Conservation (phyloP, 2,888 invertebrate genomes). For the Caenorhabditis macrosperma region DNA sequence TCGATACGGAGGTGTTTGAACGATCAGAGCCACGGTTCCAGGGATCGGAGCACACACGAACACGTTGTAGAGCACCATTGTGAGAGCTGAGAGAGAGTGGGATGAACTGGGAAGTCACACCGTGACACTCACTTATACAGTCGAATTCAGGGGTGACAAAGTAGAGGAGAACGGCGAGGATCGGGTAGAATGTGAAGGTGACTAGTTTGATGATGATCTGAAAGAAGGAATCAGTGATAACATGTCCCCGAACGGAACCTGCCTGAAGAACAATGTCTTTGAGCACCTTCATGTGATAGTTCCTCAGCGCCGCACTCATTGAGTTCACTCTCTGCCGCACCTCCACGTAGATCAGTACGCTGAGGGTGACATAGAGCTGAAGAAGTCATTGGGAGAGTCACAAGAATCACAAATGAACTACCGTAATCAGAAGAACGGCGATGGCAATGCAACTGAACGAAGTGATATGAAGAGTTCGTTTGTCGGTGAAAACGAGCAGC, state of each 20-base stretch:
- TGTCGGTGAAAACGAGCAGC: conserved; percentile 31
- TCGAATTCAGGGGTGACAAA: conserved; percentile 25
- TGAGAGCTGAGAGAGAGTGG: conserved; percentile 8
- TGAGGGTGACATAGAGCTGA: conserved; percentile 20
- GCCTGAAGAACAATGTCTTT: conserved; percentile 32
- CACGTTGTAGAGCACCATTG: conserved; percentile 22
- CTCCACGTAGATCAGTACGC: conserved; percentile 19
- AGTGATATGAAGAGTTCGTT: conserved; percentile 12
- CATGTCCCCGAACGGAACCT: background rate
- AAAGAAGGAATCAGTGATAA: background rate
- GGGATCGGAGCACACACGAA: conserved; percentile 43
- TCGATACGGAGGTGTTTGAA: conserved; percentile 24
- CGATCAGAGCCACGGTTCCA: conserved; percentile 17
- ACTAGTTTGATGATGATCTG: conserved; percentile 20
- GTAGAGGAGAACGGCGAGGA: conserved; percentile 7
- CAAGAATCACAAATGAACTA: background rate
- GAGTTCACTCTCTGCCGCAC: conserved; percentile 12
- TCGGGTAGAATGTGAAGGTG: conserved; percentile 25
- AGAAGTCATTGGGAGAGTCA: background rate
- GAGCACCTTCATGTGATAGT: conserved; percentile 35
- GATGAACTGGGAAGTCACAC: background rate
- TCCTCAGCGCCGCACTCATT: conserved; percentile 23
- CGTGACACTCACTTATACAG: conserved; percentile 1
- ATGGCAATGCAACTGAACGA: conserved; percentile 23
- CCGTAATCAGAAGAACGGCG: conserved; percentile 5